Conservation (phyloP, 1,140 invertebrate genomes). For the Caerostris darwini region DNA sequence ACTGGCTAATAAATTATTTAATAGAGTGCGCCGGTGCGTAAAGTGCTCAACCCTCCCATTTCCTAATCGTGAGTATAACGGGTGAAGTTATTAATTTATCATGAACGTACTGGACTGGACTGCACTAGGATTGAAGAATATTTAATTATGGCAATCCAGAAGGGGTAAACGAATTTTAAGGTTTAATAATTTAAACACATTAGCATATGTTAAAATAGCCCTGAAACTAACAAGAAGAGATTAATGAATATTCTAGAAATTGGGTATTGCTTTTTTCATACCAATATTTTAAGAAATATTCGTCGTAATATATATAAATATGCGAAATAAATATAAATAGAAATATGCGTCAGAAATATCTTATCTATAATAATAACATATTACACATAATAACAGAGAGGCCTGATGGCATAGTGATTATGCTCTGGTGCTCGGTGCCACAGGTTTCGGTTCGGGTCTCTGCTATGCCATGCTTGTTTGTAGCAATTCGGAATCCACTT, state of each 20-base stretch:
- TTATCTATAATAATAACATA: too few relatives aligned
- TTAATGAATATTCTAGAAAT: background rate
- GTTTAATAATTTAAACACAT: too few relatives aligned
- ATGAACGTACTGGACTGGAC: background rate
- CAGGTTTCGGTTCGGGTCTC: too few relatives aligned
- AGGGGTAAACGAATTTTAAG: too few relatives aligned
- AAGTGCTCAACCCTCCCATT: background rate
- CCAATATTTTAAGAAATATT: background rate
- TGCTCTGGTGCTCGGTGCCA: too few relatives aligned
- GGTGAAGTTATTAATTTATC: constrained; percentile 11
- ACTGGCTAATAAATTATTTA: constrained; percentile 39
- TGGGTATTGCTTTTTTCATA: background rate
- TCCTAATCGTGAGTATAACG: background rate
- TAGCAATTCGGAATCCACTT: too few relatives aligned
- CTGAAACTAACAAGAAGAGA: background rate
- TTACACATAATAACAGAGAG: too few relatives aligned
- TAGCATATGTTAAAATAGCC: background rate
- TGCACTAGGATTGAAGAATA: background rate
- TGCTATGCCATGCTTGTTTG: too few relatives aligned
- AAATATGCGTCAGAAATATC: too few relatives aligned
- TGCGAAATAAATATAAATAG: too few relatives aligned
- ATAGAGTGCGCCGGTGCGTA: background rate
- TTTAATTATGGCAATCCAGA: background rate
- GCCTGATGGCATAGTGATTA: too few relatives aligned
- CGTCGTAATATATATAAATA: too few relatives aligned